Percentiles rank a stretch among this genome's conserved stretches.
Conservation (phyloP, 2,113 vertebrate species). For the Bujurquina vittata region DNA sequence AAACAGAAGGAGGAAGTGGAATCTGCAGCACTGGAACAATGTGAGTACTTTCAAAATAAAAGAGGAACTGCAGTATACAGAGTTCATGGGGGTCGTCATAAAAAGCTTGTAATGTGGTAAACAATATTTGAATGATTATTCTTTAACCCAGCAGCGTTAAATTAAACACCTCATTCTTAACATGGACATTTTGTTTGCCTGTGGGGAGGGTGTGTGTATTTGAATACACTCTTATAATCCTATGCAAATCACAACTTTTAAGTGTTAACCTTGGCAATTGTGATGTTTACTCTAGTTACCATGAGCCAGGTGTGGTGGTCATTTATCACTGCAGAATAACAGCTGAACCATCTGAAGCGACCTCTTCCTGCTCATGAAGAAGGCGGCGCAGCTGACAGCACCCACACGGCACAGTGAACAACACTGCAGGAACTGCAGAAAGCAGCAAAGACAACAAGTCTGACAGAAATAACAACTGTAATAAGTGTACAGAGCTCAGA, state of each 20-base stretch:
- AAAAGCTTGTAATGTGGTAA: not conserved
- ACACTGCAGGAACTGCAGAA: not conserved
- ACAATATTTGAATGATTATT: not conserved
- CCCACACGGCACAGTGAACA: not conserved
- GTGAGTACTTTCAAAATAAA: not conserved
- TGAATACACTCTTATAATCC: slow-evolving; percentile 57
- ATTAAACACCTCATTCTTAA: slow-evolving; percentile 23
- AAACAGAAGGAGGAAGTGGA: no score
- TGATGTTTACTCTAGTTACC: slow-evolving; percentile 58
- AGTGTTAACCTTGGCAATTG: slow-evolving; percentile 65
- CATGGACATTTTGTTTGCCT: slow-evolving; percentile 38
- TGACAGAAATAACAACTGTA: slow-evolving; percentile 44
- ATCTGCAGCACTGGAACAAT: not conserved
- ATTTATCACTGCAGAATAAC: slow-evolving; percentile 51
- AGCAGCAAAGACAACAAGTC: slow-evolving; percentile 32
- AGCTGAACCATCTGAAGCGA: slow-evolving; percentile 38
- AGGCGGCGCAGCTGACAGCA: slow-evolving; percentile 10
- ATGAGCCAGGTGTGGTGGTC: slow-evolving; percentile 58
- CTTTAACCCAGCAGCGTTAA: not conserved
- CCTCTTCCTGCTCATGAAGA: not conserved
- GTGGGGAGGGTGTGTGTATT: slow-evolving; percentile 34
- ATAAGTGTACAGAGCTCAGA: not conserved
- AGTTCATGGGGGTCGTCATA: not conserved
- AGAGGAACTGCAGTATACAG: not conserved
- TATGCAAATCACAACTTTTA: slow-evolving; percentile 67